Evolutionary conservation across 2,888 invertebrate species (phyloP).

Genomic region (Caenorhabditis sp.): DNA sequence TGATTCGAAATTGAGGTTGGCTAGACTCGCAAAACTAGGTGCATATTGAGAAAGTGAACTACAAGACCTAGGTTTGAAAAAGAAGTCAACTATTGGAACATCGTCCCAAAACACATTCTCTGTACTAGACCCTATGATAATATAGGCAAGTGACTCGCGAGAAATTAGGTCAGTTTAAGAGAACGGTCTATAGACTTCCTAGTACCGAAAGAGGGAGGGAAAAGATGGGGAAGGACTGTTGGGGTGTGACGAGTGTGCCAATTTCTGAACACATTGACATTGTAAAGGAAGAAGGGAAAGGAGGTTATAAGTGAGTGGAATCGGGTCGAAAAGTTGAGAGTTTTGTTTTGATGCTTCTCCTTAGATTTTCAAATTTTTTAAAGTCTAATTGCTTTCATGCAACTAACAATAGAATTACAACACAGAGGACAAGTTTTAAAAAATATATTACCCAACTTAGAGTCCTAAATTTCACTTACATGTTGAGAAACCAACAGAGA

Average conservation of each 20-base stretch:
- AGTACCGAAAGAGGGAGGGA: not conserved
- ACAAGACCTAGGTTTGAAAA: too few species aligned
- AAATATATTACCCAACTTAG: too few species aligned
- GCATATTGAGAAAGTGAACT: not conserved
- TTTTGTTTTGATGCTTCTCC: not conserved
- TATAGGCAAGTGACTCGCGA: not conserved
- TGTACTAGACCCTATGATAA: conserved; percentile 16
- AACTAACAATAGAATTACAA: too few species aligned
- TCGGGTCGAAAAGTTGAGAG: not conserved
- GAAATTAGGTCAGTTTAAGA: conserved; percentile 52
- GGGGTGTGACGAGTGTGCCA: conserved; percentile 60
- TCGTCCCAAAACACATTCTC: not conserved
- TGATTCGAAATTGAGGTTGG: not conserved
- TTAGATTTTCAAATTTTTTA: not conserved
- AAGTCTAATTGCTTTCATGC: too few species aligned
- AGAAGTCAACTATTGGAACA: not conserved
- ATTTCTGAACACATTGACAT: conserved; percentile 35
- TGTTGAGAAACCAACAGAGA: conserved; percentile 72
- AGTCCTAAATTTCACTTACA: conserved; percentile 55
- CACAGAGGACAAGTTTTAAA: too few species aligned
- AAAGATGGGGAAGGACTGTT: conserved; percentile 3
- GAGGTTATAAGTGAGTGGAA: conserved; percentile 23
- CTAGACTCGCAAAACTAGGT: not conserved
- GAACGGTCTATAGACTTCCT: not conserved
- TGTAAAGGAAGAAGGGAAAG: conserved; percentile 7